These are phyloP conservation scores for Lethrus apterus DNA, from an alignment of 1,140 invertebrate species.

Conservation along the genomic window DNA sequence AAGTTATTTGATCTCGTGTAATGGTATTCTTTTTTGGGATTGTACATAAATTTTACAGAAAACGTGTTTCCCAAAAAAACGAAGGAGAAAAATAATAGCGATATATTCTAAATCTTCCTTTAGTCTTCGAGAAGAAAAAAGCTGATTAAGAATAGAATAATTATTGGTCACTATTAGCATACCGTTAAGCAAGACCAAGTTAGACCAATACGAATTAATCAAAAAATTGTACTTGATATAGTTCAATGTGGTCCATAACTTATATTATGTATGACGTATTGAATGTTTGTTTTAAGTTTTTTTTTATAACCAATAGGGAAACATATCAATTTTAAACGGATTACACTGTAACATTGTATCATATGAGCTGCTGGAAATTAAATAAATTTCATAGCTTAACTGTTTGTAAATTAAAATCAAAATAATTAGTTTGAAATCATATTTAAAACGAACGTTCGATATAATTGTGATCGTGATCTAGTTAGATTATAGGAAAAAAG, in stretches of 20 bases:
- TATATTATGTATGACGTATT: constrained; percentile 9
- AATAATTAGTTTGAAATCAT: constrained; percentile 10
- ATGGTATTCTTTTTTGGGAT: constrained; percentile 6
- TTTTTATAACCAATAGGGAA: constrained; percentile 6
- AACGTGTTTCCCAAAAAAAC: constrained; percentile 26
- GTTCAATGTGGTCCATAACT: constrained; percentile 18
- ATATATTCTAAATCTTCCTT: constrained; percentile 37
- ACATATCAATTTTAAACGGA: constrained; percentile 5
- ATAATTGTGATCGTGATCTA: constrained; percentile 32
- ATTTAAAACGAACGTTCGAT: constrained; percentile 12
- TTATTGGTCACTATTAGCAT: constrained; percentile 10
- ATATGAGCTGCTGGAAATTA: too few species aligned
- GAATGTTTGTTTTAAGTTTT: constrained; percentile 13
- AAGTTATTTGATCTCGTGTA: constrained; percentile 10
- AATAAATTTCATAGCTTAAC: too few species aligned
- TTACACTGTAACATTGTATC: too few species aligned
- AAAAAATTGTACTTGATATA: constrained; percentile 13
- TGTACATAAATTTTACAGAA: constrained; percentile 2
- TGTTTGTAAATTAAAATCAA: constrained; percentile 1
- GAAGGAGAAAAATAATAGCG: constrained; percentile 24
- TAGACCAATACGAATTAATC: constrained; percentile 14
- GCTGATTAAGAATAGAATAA: constrained; percentile 1
- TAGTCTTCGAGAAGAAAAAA: constrained; percentile 23
- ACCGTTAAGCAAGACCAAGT: neutral
- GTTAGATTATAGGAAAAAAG: constrained; percentile 26